A percentile compares a stretch with the other conserved stretches of the same genome.
Evolutionary conservation across 2,888 invertebrate species (phyloP).

Genomic region (Lasioglossum morio): DNA sequence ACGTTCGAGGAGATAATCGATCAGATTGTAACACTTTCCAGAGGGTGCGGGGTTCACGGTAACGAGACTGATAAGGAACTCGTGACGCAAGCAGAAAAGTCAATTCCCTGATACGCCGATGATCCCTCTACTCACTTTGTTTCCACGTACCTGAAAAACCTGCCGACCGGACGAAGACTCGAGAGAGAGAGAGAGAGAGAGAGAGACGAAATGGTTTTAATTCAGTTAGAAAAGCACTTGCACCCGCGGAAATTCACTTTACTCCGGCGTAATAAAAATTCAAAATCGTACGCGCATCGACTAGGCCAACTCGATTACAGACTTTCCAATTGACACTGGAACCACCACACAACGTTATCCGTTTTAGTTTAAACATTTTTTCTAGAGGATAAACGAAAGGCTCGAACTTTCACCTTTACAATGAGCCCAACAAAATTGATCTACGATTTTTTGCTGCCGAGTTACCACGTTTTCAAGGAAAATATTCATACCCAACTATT

Average conservation of each 20-base stretch:
- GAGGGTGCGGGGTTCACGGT: constrained; percentile 1
- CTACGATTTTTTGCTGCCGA: not conserved
- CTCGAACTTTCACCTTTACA: not conserved
- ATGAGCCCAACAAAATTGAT: not conserved
- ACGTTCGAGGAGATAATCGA: constrained; percentile 43
- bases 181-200: too few relatives aligned
- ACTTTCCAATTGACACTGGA: not conserved
- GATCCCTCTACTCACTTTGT: not conserved
- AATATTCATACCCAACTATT: not conserved
- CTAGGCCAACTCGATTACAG: not conserved
- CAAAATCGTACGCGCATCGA: not conserved
- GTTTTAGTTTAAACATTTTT: not conserved
- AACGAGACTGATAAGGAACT: constrained; percentile 31
- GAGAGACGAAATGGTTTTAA: not conserved
- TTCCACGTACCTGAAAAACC: not conserved
- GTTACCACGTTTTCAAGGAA: not conserved
- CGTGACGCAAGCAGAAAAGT: constrained; percentile 28
- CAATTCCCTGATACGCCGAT: not conserved
- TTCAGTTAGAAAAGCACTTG: not conserved
- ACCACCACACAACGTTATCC: not conserved
- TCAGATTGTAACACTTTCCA: constrained; percentile 29
- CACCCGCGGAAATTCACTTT: not conserved
- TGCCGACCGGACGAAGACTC: too few relatives aligned
- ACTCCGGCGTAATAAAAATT: not conserved
- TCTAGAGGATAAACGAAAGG: fast-evolving